Evolutionary conservation across 2,888 invertebrate genomes (phyloP).

Genomic region (Patella depressa): DNA sequence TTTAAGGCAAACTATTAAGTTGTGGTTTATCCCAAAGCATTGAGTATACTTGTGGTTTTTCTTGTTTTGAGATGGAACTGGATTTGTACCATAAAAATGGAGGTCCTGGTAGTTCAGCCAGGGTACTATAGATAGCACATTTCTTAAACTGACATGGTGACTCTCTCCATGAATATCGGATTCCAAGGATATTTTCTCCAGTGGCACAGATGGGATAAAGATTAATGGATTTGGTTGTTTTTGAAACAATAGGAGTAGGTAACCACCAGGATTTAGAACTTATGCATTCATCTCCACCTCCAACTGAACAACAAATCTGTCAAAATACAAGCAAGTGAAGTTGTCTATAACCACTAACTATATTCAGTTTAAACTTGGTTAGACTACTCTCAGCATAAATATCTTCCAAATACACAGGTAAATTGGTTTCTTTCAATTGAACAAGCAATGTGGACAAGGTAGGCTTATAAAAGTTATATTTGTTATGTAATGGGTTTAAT

Average conservation of each 20-base stretch:
- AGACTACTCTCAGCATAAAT: too few species aligned
- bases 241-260: conserved; percentile 39
- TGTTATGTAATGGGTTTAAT: too few species aligned
- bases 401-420: too few species aligned
- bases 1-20: too few species aligned
- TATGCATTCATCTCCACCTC: neutral
- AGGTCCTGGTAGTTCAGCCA: conserved; percentile 43
- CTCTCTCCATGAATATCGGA: conserved; percentile 53
- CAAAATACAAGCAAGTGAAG: too few species aligned
- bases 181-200: conserved; percentile 37
- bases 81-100: conserved; percentile 36
- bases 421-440: too few species aligned
- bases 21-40: neutral
- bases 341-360: too few species aligned
- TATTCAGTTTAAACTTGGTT: too few species aligned
- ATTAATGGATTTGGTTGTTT: conserved; percentile 33
- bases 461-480: too few species aligned
- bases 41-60: neutral
- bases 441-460: too few species aligned
- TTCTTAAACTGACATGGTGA: conserved; percentile 53
- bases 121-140: conserved; percentile 49
- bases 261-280: conserved; percentile 34
- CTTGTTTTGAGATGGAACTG: too few species aligned
- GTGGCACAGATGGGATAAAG: conserved; percentile 39
- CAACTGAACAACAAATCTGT: conserved; percentile 1